phyloP scores from a whole-genome alignment of 2,113 vertebrate genomes.

The Lampris megalopsis region DNA sequence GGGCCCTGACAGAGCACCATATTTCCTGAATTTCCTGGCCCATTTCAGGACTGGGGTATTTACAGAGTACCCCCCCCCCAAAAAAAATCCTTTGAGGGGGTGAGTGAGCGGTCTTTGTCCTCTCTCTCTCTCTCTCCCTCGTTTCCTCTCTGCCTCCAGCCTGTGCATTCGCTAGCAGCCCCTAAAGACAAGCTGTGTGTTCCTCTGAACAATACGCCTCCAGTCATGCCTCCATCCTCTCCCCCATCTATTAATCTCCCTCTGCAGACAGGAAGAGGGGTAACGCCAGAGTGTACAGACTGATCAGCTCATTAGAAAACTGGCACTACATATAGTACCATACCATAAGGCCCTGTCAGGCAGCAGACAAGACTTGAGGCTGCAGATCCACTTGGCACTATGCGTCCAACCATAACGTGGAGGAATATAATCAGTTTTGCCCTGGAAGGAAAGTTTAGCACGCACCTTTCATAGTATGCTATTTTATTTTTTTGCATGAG shows the following conservation, averaged over 20 bases:
- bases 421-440: constrained; percentile 46
- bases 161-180: constrained; percentile 35
- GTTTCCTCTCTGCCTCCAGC: constrained; percentile 54
- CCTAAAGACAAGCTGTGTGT: constrained; percentile 52
- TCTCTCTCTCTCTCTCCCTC: constrained; percentile 28
- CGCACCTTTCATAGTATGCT: background rate
- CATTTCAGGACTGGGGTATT: constrained; percentile 43
- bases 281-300: constrained; percentile 8
- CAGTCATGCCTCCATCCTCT: constrained; percentile 50
- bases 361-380: constrained; percentile 1
- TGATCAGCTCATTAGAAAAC: constrained; percentile 36
- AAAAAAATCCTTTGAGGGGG: constrained; percentile 5
- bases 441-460: constrained; percentile 22
- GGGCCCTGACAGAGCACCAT: constrained; percentile 48
- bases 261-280: constrained; percentile 44
- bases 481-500: background rate
- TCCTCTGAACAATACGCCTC: constrained; percentile 61
- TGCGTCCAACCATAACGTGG: constrained; percentile 36
- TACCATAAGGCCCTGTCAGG: constrained; percentile 32
- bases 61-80: constrained; percentile 8
- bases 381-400: constrained; percentile 14
- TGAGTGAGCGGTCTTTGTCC: constrained; percentile 46
- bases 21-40: constrained; percentile 53
- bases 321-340: background rate
- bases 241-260: constrained; percentile 30